Conservation (phyloP, 2,113 vertebrate genomes). For the Halichoeres trimaculatus region DNA sequence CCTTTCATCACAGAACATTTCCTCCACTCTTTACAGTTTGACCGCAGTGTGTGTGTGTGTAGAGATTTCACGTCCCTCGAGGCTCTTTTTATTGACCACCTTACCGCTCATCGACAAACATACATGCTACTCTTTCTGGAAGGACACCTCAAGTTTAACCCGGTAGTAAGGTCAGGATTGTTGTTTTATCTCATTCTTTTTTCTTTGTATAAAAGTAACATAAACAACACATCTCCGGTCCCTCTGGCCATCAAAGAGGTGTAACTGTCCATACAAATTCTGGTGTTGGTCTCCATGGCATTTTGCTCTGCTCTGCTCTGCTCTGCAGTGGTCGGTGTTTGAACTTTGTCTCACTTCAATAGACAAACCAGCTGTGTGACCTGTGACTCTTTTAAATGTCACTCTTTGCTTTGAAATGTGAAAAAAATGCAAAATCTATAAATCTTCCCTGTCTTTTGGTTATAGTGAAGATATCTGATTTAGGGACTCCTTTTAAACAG, state of each 20-base stretch:
- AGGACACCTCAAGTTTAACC: conserved; percentile 20
- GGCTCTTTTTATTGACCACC: conserved; percentile 25
- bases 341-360: conserved; percentile 59
- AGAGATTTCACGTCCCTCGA: conserved; percentile 31
- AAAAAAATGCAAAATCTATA: conserved; percentile 17
- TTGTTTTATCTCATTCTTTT: background rate
- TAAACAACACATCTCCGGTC: background rate
- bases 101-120: conserved; percentile 34
- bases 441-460: background rate
- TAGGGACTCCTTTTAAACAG: background rate
- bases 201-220: background rate
- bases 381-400: conserved; percentile 53
- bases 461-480: conserved; percentile 1
- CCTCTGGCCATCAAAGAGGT: background rate
- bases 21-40: conserved; percentile 19
- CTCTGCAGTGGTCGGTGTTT: conserved; percentile 28
- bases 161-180: background rate
- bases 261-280: conserved; percentile 15
- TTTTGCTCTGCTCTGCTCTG: conserved; percentile 40
- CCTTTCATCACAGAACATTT: conserved; percentile 22
- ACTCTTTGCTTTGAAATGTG: conserved; percentile 3
- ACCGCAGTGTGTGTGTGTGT: conserved; percentile 34
- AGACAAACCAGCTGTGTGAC: conserved; percentile 34
- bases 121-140: conserved; percentile 2
- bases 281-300: conserved; percentile 38